Percentiles rank a stretch among this genome's conserved stretches.
Evolutionary conservation across 2,888 invertebrate species (phyloP).

Genomic region (Agrypnus murinus): DNA sequence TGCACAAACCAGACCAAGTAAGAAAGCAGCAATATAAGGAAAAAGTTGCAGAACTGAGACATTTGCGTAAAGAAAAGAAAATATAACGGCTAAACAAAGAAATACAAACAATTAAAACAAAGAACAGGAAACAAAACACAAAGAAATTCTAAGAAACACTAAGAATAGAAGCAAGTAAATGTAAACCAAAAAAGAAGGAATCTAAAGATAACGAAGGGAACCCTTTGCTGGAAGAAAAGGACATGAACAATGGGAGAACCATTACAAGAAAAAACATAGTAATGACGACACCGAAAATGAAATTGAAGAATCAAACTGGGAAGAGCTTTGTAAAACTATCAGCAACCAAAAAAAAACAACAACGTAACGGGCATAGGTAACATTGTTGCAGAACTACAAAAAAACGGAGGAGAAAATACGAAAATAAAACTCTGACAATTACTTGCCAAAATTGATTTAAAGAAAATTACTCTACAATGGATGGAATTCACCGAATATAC

Average conservation of each 20-base stretch:
- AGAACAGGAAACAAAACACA: too few species aligned
- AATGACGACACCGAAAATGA: not conserved
- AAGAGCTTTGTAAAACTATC: not conserved
- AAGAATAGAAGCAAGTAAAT: not conserved
- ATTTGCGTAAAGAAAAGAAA: too few species aligned
- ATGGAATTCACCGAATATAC: not conserved
- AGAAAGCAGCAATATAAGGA: too few species aligned
- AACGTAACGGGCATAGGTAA: not conserved
- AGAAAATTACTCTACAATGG: too few species aligned
- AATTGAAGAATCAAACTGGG: not conserved
- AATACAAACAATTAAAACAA: too few species aligned
- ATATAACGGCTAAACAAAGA: too few species aligned
- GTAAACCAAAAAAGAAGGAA: too few species aligned
- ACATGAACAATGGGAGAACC: not conserved
- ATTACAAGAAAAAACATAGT: not conserved
- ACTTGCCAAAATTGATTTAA: not conserved
- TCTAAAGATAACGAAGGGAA: not conserved
- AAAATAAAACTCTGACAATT: not conserved
- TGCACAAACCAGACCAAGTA: too few species aligned
- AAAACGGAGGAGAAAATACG: not conserved
- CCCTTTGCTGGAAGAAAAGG: not conserved
- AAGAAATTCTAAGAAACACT: too few species aligned
- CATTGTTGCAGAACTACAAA: not conserved
- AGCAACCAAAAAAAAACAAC: not conserved
- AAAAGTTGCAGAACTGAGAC: too few species aligned